Base-by-base conservation (phyloP, 2,797 vertebrate genomes). In the Enoplosus armatus region DNA sequence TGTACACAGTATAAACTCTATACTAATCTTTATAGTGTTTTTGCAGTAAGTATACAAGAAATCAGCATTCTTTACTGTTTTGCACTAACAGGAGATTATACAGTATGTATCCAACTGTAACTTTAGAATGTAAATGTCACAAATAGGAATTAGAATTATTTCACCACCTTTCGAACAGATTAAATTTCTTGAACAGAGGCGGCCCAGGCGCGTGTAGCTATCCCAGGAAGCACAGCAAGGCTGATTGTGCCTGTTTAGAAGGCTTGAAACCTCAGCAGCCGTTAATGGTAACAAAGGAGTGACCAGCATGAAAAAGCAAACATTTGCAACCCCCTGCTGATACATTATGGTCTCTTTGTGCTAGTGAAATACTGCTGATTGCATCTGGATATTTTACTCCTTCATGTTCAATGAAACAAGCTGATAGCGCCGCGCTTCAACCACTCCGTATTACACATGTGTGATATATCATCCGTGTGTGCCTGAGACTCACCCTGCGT, bases 401-500 rank as follows among this genome's bases (percentile, higher is more conserved):
- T 3, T 70, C 14, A 14, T 12, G 20, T 75, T n/a, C 18, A 58
- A 67, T 58, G n/a, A 55, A 64, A 56, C 2, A 47, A 69, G 35
- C 26, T 18, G 9, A 60, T 14, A 22, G 22, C 22, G 45, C 15
- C 31, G 12, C 8, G 15, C 45, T 50, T 60, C 26, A 43, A 22
- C 14, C 27, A 45, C 20, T 0, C 20, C 11, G 8, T 20, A 1
- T 22, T 24, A 11, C 31, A 22, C 24, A 35, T 26, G 16, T 56
- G n/a, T 18, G 27, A 11, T 27, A 20, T 16, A 53, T 53, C 0
- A 2, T 60, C 22, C 51, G 26, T n/a, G 29, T 45, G 4, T 29
- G 47, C 31, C 43, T 54, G 31, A 43, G 37, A 22, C 35, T 69
- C 64, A 61, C n/a, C 56, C 50, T 70, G 67, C 60, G 64, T 26